Conservation (phyloP, 2,113 vertebrate species). For the Pavo muticus region DNA sequence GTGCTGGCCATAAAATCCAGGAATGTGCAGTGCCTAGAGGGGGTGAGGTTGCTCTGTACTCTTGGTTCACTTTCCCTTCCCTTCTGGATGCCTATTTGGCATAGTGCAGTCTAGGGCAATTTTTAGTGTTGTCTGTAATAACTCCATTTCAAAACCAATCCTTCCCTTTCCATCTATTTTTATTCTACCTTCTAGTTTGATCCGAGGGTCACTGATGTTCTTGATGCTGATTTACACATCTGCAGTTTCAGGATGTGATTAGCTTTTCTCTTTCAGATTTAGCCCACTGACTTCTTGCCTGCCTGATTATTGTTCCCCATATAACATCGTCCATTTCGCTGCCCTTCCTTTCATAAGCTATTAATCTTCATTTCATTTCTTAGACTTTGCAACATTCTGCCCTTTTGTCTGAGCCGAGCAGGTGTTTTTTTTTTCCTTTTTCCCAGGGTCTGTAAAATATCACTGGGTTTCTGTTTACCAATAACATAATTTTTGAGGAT, state of each 20-base stretch:
- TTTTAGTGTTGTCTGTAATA: neutral
- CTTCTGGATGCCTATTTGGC: neutral
- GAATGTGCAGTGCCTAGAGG: neutral
- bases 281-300: neutral
- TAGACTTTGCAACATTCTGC: neutral
- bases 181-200: neutral
- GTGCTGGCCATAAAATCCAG: slow-evolving; percentile 8
- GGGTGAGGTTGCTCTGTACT: slow-evolving; percentile 15
- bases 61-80: neutral
- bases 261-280: neutral
- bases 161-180: slow-evolving; percentile 4
- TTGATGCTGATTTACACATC: neutral
- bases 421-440: neutral
- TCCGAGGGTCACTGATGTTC: neutral
- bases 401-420: neutral
- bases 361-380: neutral
- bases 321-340: neutral
- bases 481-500: neutral
- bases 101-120: neutral
- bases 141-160: neutral
- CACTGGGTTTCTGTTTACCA: neutral
- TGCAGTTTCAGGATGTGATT: neutral
- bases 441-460: neutral
- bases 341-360: neutral
- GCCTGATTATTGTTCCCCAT: neutral